Evolutionary conservation across 2,113 vertebrate species (phyloP).

Genomic region (Passer domesticus): DNA sequence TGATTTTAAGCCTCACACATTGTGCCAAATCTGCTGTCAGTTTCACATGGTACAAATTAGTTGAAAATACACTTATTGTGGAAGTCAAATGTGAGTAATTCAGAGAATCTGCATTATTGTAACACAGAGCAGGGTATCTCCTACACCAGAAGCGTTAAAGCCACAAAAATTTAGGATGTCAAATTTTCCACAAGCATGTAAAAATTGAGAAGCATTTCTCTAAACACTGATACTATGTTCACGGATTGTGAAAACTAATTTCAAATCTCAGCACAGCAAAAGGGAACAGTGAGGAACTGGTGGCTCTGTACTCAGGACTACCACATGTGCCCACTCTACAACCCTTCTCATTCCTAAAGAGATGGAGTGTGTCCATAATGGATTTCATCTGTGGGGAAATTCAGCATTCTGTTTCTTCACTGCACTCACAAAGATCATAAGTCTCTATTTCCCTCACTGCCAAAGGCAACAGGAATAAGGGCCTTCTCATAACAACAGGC

Average conservation of each 20-base stretch:
- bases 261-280: constrained; percentile 3
- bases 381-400: not conserved
- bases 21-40: constrained; percentile 35
- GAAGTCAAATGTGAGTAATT: constrained; percentile 7
- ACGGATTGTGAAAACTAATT: constrained; percentile 44
- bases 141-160: not conserved
- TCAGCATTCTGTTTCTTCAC: not conserved
- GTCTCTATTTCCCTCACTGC: not conserved
- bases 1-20: not conserved
- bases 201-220: constrained; percentile 16
- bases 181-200: not conserved
- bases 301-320: not conserved
- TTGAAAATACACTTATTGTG: constrained; percentile 25
- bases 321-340: not conserved
- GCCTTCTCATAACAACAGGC: not conserved
- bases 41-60: constrained; percentile 29
- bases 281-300: constrained; percentile 1
- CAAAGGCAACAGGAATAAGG: not conserved
- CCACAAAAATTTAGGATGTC: not conserved
- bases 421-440: not conserved
- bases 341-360: not conserved
- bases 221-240: constrained; percentile 8
- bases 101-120: not conserved
- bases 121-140: not conserved
- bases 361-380: not conserved